A percentile compares a stretch with the other conserved stretches of the same genome.
These are phyloP conservation scores for Drosophila kepulauana DNA, from an alignment of 1,140 invertebrate species.

Conservation along the genomic window DNA sequence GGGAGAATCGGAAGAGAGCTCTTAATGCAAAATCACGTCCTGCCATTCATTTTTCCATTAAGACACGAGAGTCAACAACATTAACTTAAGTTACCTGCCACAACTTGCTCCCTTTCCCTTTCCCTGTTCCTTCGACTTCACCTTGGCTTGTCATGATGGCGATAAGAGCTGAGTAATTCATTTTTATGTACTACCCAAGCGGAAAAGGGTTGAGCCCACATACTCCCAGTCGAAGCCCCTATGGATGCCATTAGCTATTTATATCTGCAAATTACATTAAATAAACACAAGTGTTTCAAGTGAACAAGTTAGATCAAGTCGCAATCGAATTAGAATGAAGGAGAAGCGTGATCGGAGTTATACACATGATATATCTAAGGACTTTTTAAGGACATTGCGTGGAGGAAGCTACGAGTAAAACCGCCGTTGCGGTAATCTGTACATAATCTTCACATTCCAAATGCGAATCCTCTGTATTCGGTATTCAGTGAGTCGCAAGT, in stretches of 20 bases:
- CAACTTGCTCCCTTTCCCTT: conserved; percentile 1
- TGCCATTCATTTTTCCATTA: conserved; percentile 58
- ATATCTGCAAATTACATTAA: conserved; percentile 13
- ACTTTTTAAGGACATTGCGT: conserved; percentile 1
- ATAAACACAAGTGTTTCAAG: conserved; percentile 13
- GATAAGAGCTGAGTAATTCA: conserved; percentile 21
- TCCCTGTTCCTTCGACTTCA: too few relatives aligned
- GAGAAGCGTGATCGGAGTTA: neutral
- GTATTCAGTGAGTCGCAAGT: conserved; percentile 18
- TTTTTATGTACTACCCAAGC: conserved; percentile 23
- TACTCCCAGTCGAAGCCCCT: neutral
- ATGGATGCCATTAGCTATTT: conserved; percentile 22
- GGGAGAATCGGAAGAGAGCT: conserved; percentile 47
- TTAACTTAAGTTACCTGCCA: conserved; percentile 56
- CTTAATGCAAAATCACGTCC: conserved; percentile 57
- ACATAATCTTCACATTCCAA: conserved; percentile 42
- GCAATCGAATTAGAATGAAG: neutral
- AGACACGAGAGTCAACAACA: conserved; percentile 57
- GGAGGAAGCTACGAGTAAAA: neutral
- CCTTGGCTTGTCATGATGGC: neutral
- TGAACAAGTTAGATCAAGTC: neutral
- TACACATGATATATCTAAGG: neutral
- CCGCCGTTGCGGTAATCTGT: conserved; percentile 44
- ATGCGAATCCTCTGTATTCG: neutral
- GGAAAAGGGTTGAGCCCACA: conserved; percentile 5